A percentile compares a stretch with the other conserved stretches of the same genome.
These are phyloP conservation scores for Tetanocera ferruginea DNA, from an alignment of 2,888 invertebrate genomes.

Conservation along the genomic window DNA sequence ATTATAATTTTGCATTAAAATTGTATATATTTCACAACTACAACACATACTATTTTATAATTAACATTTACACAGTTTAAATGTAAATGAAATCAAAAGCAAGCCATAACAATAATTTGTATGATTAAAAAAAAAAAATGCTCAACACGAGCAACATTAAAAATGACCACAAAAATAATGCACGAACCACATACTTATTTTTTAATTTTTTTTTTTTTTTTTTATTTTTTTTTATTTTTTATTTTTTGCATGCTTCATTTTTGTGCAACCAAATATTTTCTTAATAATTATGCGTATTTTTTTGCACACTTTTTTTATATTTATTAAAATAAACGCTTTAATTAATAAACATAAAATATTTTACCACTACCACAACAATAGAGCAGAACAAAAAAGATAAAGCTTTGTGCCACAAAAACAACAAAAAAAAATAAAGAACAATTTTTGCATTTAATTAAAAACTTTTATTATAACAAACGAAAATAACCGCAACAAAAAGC, in stretches of 20 bases:
- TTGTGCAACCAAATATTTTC: not conserved
- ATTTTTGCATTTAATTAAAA: constrained; percentile 46
- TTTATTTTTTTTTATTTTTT: not conserved
- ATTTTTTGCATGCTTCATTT: not conserved
- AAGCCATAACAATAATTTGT: not conserved
- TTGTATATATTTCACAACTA: too few relatives aligned
- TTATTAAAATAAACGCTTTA: constrained; percentile 19
- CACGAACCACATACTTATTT: not conserved
- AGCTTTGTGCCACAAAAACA: not conserved
- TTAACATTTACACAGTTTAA: too few relatives aligned
- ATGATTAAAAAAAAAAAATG: not conserved
- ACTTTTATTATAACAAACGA: constrained; percentile 21
- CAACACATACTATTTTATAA: too few relatives aligned
- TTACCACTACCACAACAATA: not conserved
- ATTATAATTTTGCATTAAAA: too few relatives aligned
- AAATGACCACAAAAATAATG: not conserved
- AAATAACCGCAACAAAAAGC: constrained; percentile 17
- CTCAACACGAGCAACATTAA: not conserved
- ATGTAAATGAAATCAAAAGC: not conserved
- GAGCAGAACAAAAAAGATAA: not conserved
- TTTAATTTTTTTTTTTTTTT: not conserved
- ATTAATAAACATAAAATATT: constrained; percentile 38
- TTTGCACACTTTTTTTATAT: constrained; percentile 15
- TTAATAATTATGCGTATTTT: not conserved
- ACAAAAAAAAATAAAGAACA: constrained; percentile 31